Conservation (phyloP, 2,888 invertebrate species). For the Branchellion lobata region DNA sequence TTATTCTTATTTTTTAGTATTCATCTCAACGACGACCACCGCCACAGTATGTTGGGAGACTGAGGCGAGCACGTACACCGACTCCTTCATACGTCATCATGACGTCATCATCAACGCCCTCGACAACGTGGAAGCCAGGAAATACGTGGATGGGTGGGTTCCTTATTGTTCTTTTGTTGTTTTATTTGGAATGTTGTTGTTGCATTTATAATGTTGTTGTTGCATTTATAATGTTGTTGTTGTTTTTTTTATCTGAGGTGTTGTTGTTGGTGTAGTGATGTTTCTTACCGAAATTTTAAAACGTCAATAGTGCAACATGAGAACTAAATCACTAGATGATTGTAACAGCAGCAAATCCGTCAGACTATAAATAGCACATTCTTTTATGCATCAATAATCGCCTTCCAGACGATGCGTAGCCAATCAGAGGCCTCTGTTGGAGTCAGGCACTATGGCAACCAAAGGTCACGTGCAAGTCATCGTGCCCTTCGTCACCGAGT, state of each 20-base stretch:
- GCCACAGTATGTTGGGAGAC: conserved; percentile 59
- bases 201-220: neutral
- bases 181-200: neutral
- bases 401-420: conserved; percentile 61
- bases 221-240: too few species aligned
- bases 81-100: conserved; percentile 58
- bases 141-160: conserved; percentile 61
- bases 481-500: conserved; percentile 62
- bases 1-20: too few species aligned
- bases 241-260: neutral
- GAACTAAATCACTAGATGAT: too few species aligned
- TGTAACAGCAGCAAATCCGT: too few species aligned
- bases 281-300: too few species aligned
- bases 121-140: conserved; percentile 62
- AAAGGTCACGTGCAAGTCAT: conserved; percentile 63
- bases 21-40: neutral
- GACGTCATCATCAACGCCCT: conserved; percentile 61
- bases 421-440: conserved; percentile 60
- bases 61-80: conserved; percentile 57
- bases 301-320: too few species aligned
- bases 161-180: conserved; percentile 16
- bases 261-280: conserved; percentile 7
- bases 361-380: neutral
- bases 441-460: conserved; percentile 63
- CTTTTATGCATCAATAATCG: too few species aligned